A percentile compares a stretch with the other conserved stretches of the same genome.
Conservation (phyloP, 2,797 vertebrate species). For the Myotis myotis region DNA sequence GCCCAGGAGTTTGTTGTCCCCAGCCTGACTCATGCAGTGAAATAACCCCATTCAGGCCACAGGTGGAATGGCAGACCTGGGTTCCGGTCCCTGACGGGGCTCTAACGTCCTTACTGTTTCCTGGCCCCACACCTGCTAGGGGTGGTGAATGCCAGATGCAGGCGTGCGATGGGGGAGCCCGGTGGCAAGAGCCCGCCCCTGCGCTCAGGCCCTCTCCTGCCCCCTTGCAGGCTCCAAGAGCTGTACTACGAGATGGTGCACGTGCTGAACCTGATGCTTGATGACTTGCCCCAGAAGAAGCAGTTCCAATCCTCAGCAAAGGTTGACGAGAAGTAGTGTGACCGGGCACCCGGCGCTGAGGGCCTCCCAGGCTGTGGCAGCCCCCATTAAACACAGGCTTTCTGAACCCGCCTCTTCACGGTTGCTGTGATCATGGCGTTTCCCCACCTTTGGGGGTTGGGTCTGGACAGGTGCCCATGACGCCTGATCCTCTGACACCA, state of each 20-base stretch:
- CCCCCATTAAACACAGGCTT: constrained; percentile 44
- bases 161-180: accelerated
- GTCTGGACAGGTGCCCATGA: neutral
- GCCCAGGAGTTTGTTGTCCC: neutral
- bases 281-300: constrained; percentile 15
- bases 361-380: accelerated
- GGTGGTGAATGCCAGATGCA: accelerated
- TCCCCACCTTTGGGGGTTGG: neutral
- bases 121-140: neutral
- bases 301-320: neutral
- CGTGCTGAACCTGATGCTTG: neutral
- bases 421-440: neutral
- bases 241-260: constrained; percentile 41
- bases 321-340: accelerated
- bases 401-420: neutral
- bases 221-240: constrained; percentile 71
- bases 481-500: neutral
- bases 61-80: neutral
- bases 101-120: neutral
- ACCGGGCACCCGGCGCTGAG: accelerated
- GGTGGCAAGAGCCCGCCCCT: accelerated
- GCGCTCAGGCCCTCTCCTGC: neutral
- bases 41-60: neutral
- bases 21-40: neutral
- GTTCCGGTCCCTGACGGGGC: neutral